Evolutionary conservation across 2,888 invertebrate species (phyloP).

Genomic region (Arrhopalites spinosus): DNA sequence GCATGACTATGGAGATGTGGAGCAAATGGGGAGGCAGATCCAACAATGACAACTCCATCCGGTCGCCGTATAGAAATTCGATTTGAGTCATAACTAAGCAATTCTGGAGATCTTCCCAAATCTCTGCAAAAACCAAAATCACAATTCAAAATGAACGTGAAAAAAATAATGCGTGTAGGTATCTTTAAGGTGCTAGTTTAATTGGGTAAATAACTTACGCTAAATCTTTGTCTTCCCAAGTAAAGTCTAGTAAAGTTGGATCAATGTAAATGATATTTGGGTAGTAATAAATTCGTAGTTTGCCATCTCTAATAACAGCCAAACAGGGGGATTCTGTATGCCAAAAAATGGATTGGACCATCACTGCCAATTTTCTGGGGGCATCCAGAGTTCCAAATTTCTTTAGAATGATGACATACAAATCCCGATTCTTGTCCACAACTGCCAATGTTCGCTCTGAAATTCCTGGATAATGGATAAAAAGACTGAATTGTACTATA

Average conservation of each 20-base stretch:
- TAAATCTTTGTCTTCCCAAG: constrained; percentile 62
- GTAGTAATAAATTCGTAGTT: constrained; percentile 81
- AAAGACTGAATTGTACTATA: too few relatives aligned
- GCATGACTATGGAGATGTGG: constrained; percentile 70
- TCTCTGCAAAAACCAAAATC: too few relatives aligned
- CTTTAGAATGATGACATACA: constrained; percentile 72
- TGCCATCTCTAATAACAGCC: constrained; percentile 77
- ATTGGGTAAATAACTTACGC: too few relatives aligned
- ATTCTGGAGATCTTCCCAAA: constrained; percentile 81
- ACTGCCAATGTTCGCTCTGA: constrained; percentile 83
- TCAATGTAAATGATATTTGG: constrained; percentile 75
- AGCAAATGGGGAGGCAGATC: constrained; percentile 73
- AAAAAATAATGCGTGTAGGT: too few relatives aligned
- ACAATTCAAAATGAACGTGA: too few relatives aligned
- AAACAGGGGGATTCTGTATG: constrained; percentile 78
- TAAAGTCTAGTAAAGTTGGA: constrained; percentile 70
- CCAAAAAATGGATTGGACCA: constrained; percentile 71
- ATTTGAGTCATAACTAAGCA: constrained; percentile 81
- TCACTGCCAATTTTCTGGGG: constrained; percentile 68
- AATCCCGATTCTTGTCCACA: constrained; percentile 85
- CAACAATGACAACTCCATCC: constrained; percentile 83
- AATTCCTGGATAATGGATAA: too few relatives aligned
- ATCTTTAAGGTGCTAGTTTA: too few relatives aligned
- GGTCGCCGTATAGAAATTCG: constrained; percentile 82
- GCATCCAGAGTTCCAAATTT: constrained; percentile 67